Conservation (phyloP, 2,888 invertebrate species). For the Acronicta psi region DNA sequence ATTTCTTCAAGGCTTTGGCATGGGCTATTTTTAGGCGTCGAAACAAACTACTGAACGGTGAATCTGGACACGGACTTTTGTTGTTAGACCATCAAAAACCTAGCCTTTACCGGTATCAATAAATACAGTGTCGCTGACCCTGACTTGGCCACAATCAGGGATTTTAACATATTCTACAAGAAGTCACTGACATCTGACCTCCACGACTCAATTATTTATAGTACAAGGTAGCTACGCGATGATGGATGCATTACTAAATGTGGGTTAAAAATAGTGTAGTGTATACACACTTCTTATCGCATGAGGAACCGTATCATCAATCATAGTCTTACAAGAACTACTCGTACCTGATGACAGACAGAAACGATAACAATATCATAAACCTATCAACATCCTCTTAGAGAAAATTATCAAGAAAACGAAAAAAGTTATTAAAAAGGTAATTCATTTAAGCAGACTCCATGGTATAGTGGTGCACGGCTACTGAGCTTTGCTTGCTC, state of each 20-base stretch:
- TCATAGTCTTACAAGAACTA: constrained; percentile 16
- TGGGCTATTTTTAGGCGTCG: not conserved
- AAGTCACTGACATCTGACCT: not conserved
- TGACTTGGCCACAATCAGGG: too few relatives aligned
- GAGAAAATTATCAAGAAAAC: too few relatives aligned
- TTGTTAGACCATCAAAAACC: too few relatives aligned
- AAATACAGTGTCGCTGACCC: too few relatives aligned
- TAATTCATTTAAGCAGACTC: too few relatives aligned
- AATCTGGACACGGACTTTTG: too few relatives aligned
- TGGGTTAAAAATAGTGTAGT: constrained; percentile 8
- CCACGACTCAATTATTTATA: not conserved
- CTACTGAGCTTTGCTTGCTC: too few relatives aligned
- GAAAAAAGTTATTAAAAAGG: too few relatives aligned
- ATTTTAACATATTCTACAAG: not conserved
- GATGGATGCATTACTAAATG: not conserved
- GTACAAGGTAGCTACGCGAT: not conserved
- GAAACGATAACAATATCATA: constrained; percentile 7
- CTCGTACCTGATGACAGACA: too few relatives aligned
- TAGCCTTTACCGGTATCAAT: too few relatives aligned
- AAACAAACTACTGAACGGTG: not conserved
- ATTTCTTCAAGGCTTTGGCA: not conserved
- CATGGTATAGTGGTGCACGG: too few relatives aligned
- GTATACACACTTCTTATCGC: constrained; percentile 1
- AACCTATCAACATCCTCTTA: not conserved
- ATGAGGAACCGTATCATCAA: constrained; percentile 19